Evolutionary conservation across 2,797 vertebrate genomes (phyloP).

Genomic region (Serranus cabrilla): DNA sequence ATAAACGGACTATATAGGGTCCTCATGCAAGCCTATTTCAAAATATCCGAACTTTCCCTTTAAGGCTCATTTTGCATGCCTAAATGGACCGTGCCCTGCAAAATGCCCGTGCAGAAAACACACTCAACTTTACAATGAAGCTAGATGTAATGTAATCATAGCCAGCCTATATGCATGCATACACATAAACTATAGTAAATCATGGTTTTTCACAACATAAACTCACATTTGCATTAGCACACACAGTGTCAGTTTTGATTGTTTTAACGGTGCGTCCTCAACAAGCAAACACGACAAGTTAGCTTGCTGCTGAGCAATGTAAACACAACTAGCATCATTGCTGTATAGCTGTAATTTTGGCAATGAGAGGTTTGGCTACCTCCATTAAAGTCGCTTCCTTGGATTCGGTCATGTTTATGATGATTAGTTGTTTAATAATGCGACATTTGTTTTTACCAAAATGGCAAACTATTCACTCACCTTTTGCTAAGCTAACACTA

Average conservation of each 20-base stretch:
- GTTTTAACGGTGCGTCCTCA: neutral
- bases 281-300: neutral
- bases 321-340: slow-evolving; percentile 22
- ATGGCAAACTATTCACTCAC: slow-evolving; percentile 20
- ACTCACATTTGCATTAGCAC: too few relatives aligned
- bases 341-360: neutral
- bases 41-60: too few relatives aligned
- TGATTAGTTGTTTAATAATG: too few relatives aligned
- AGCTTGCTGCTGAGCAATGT: slow-evolving; percentile 29
- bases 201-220: neutral
- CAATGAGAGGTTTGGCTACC: neutral
- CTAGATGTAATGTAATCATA: too few relatives aligned
- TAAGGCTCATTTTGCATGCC: neutral
- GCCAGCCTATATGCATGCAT: neutral
- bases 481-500: slow-evolving; percentile 66
- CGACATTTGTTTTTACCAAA: slow-evolving; percentile 13
- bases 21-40: too few relatives aligned
- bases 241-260: neutral
- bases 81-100: too few relatives aligned
- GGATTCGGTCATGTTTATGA: slow-evolving; percentile 24
- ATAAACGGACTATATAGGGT: too few relatives aligned
- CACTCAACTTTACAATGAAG: neutral
- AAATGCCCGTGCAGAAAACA: too few relatives aligned
- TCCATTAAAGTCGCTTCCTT: neutral
- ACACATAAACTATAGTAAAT: neutral